Evolutionary conservation across 2,797 vertebrate species (phyloP).

Genomic region (Pitangus sulphuratus): DNA sequence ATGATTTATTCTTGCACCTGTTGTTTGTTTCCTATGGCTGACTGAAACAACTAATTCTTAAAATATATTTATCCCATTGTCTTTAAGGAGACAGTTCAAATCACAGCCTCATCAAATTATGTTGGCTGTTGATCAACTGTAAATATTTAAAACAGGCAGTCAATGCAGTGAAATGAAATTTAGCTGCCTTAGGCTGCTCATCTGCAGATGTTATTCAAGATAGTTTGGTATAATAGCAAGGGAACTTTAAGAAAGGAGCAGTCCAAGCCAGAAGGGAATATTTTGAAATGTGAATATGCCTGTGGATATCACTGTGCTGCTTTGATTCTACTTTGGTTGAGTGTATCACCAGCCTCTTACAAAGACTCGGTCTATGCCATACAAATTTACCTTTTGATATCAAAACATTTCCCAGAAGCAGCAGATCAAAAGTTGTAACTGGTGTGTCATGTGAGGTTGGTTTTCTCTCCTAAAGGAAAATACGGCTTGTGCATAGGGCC

Average conservation of each 20-base stretch:
- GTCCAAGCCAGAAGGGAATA: not conserved
- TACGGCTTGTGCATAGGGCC: accelerated
- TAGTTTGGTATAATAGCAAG: not conserved
- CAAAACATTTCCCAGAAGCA: not conserved
- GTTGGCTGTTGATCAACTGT: not conserved
- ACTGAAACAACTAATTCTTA: not conserved
- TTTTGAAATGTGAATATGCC: not conserved
- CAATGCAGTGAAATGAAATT: not conserved
- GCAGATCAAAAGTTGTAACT: not conserved
- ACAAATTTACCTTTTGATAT: not conserved
- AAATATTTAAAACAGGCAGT: not conserved
- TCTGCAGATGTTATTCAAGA: not conserved
- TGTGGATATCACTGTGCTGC: not conserved
- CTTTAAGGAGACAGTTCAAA: not conserved
- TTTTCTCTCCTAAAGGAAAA: not conserved
- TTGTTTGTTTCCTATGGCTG: not conserved
- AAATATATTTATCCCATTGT: not conserved
- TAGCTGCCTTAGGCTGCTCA: not conserved
- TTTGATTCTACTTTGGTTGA: not conserved
- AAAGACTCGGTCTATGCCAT: not conserved
- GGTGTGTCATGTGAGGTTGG: not conserved
- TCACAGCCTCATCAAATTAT: not conserved
- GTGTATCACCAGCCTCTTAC: not conserved
- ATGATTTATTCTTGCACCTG: not conserved
- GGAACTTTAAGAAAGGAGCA: not conserved